Conservation (phyloP, 2,888 invertebrate species). For the Dorcus parallelipipedus region DNA sequence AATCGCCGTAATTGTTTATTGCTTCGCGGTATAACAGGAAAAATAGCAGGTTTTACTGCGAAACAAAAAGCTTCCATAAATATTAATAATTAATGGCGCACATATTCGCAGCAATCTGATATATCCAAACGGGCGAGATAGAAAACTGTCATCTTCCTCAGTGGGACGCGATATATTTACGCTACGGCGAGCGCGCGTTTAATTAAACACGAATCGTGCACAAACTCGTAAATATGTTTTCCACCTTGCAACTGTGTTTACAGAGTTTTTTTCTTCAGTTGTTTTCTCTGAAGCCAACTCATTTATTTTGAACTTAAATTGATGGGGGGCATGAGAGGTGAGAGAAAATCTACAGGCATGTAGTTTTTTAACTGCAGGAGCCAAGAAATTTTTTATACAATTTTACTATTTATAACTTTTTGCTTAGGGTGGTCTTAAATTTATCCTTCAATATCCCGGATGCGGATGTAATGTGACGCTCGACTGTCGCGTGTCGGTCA, state of each 20-base stretch:
- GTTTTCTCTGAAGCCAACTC: too few relatives aligned
- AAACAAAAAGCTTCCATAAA: not conserved
- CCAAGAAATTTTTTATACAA: too few relatives aligned
- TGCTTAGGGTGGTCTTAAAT: not conserved
- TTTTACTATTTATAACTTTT: too few relatives aligned
- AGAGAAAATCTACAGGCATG: too few relatives aligned
- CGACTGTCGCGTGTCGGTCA: slow-evolving; percentile 6
- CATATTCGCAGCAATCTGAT: not conserved
- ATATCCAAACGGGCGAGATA: not conserved
- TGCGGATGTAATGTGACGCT: slow-evolving; percentile 4
- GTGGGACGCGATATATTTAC: not conserved
- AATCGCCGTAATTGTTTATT: too few relatives aligned
- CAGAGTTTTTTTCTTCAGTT: too few relatives aligned
- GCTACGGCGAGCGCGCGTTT: not conserved
- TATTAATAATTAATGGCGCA: not conserved
- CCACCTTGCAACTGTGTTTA: too few relatives aligned
- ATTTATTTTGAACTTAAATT: too few relatives aligned
- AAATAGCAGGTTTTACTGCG: too few relatives aligned
- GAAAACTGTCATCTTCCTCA: slow-evolving; percentile 1
- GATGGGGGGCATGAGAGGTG: too few relatives aligned
- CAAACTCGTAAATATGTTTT: not conserved
- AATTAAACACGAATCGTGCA: not conserved
- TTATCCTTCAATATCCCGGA: slow-evolving; percentile 3
- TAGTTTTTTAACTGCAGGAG: too few relatives aligned
- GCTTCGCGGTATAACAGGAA: too few relatives aligned